These are phyloP conservation scores for Aplysia californica DNA, from an alignment of 1,140 invertebrate genomes.

Conservation along the genomic window DNA sequence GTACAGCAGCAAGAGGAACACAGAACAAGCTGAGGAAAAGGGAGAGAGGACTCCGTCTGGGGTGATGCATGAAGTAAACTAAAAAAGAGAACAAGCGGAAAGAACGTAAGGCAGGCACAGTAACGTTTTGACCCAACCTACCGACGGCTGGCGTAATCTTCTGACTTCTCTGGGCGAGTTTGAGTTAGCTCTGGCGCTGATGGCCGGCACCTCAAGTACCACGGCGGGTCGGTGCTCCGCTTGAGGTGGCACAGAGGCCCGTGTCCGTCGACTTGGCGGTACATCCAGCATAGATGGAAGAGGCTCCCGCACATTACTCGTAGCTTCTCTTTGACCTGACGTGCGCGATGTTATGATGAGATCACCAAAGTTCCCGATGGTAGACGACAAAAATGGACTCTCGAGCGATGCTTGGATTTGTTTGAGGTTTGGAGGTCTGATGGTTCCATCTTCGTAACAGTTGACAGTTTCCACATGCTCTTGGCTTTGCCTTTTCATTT, in stretches of 20 bases:
- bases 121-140: no score
- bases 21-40: no score
- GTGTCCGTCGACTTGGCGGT: no score
- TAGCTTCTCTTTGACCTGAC: no score
- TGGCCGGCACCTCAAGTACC: not conserved
- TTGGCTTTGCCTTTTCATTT: conserved; percentile 53
- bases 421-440: conserved; percentile 26
- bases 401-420: conserved; percentile 39
- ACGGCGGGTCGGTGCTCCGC: not conserved
- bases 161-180: not conserved
- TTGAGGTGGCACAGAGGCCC: not conserved
- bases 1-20: no score
- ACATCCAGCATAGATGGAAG: no score
- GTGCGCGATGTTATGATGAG: conserved; percentile 35
- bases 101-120: no score
- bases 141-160: no score
- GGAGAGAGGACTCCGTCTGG: no score
- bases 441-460: conserved; percentile 43
- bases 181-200: not conserved
- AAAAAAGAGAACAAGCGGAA: no score
- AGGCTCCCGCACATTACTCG: no score
- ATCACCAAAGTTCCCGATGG: conserved; percentile 56
- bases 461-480: conserved; percentile 50
- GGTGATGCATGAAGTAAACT: no score
- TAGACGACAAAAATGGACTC: conserved; percentile 43